These are phyloP conservation scores for Ophiothrix spiculata DNA, from an alignment of 35 echinoderm and acorn worm species.

Conservation along the genomic window DNA sequence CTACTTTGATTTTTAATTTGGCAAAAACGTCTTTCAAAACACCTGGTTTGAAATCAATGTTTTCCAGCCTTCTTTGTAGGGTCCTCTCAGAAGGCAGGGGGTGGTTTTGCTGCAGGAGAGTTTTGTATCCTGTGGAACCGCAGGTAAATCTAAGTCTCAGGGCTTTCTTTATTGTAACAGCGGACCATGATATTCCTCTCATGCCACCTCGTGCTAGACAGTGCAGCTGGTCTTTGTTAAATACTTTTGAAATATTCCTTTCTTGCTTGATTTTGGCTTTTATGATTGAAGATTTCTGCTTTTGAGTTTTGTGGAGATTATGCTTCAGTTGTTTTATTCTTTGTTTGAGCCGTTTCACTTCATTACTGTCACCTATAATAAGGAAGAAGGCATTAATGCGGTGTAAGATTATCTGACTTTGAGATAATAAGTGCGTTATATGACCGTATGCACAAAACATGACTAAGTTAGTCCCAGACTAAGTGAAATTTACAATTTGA, in stretches of 20 bases:
- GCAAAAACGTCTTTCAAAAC: background rate
- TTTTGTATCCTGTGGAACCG: background rate
- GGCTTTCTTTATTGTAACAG: background rate
- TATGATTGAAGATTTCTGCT: background rate
- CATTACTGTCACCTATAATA: background rate
- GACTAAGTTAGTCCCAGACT: too few species aligned
- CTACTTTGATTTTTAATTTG: background rate
- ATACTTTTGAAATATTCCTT: background rate
- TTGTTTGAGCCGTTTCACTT: background rate
- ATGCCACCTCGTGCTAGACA: background rate
- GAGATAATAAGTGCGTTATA: background rate
- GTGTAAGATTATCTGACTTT: background rate
- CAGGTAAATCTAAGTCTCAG: background rate
- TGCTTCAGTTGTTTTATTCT: background rate
- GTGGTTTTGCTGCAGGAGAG: background rate
- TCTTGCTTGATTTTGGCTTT: background rate
- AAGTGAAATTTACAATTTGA: too few species aligned
- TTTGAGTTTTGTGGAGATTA: background rate
- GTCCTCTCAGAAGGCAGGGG: background rate
- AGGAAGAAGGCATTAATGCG: background rate
- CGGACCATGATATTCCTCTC: background rate
- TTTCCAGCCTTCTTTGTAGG: background rate
- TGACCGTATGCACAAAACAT: too few species aligned
- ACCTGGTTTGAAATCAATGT: constrained; percentile 9
- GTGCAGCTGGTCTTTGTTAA: background rate